These are phyloP conservation scores for Anabas testudineus DNA, from an alignment of 2,797 vertebrate species.

Conservation along the genomic window DNA sequence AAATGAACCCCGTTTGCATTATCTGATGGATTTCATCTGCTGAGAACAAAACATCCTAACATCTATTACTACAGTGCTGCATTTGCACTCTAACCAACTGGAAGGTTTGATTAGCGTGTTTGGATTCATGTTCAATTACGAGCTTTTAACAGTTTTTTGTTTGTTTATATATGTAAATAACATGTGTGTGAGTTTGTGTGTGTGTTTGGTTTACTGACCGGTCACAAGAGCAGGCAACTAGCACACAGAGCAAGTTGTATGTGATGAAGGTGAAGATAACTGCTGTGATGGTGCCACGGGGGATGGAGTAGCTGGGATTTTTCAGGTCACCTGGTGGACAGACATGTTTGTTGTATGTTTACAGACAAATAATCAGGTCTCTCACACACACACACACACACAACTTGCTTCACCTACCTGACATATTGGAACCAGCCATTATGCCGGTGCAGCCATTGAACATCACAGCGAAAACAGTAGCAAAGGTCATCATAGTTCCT, in stretches of 20 bases:
- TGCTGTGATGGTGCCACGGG: conserved; percentile 91
- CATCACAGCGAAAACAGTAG: conserved; percentile 92
- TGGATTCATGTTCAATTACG: conserved; percentile 38
- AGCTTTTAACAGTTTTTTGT: neutral
- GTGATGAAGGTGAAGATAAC: conserved; percentile 94
- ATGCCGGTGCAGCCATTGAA: conserved; percentile 96
- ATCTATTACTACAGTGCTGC: conserved; percentile 27
- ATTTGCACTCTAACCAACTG: conserved; percentile 18
- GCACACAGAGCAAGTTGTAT: conserved; percentile 88
- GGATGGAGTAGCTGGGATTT: conserved; percentile 92
- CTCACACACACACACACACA: conserved; percentile 1
- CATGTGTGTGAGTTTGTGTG: conserved; percentile 29
- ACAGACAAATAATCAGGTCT: neutral
- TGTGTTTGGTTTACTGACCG: conserved; percentile 77
- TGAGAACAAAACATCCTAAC: conserved; percentile 40
- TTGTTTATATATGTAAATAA: conserved; percentile 11
- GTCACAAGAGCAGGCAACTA: conserved; percentile 91
- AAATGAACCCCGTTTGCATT: conserved; percentile 61
- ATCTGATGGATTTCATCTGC: conserved; percentile 55
- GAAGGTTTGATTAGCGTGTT: conserved; percentile 40
- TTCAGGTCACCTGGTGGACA: conserved; percentile 88
- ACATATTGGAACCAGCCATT: conserved; percentile 96
- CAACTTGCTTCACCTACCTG: conserved; percentile 78
- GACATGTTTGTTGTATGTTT: neutral
- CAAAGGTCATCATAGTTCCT: conserved; percentile 87